Conservation (phyloP, 1,140 invertebrate genomes). For the Drosophila trapezifrons region DNA sequence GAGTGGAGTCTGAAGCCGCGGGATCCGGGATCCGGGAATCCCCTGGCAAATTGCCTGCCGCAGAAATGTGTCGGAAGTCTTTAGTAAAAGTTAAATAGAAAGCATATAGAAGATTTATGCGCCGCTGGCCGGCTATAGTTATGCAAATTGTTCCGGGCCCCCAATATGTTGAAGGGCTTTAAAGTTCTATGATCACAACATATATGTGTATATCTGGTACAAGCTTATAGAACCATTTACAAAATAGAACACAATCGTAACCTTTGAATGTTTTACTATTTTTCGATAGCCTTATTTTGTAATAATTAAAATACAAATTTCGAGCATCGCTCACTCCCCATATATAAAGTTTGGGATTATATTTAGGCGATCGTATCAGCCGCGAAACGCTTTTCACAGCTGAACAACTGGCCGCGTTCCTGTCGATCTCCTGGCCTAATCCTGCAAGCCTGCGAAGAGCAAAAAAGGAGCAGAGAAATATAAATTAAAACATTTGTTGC, state of each 20-base stretch:
- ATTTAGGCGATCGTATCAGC: conserved; percentile 32
- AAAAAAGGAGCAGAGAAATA: background rate
- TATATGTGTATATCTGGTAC: no score
- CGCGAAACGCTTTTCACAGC: conserved; percentile 55
- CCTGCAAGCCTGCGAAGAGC: conserved; percentile 16
- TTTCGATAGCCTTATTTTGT: no score
- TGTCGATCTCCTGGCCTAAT: conserved; percentile 17
- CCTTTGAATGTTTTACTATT: no score
- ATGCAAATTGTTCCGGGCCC: conserved; percentile 57
- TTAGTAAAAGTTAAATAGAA: conserved; percentile 83
- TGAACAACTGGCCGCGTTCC: conserved; percentile 27
- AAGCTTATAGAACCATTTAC: no score
- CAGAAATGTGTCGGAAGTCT: conserved; percentile 80
- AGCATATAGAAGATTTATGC: conserved; percentile 79
- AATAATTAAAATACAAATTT: background rate
- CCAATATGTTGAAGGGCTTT: background rate
- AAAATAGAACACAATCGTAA: no score
- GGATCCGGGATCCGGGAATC: conserved; percentile 10
- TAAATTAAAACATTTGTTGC: conserved; percentile 79
- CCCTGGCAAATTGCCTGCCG: conserved; percentile 53
- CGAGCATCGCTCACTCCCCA: background rate
- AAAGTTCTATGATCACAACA: no score
- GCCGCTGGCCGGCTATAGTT: conserved; percentile 60
- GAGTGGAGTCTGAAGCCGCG: background rate
- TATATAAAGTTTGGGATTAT: conserved; percentile 5